These are phyloP conservation scores for Harpegnathos saltator DNA, from an alignment of 1,140 invertebrate genomes.

Conservation along the genomic window DNA sequence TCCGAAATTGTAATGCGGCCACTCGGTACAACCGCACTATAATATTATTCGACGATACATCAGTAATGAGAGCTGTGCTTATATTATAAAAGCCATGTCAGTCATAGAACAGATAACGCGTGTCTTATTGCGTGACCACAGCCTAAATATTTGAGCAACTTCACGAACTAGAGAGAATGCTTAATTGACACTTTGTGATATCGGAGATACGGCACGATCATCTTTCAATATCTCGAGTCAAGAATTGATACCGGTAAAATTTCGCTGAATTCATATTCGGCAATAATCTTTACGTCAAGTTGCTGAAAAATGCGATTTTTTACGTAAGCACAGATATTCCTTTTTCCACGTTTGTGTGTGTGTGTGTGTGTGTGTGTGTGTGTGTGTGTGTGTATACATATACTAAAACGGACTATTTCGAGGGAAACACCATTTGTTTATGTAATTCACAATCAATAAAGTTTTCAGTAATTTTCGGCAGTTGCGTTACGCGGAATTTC, in stretches of 20 bases:
- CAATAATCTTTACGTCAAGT: no score
- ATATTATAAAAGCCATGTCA: background rate
- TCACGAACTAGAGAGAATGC: slow-evolving; percentile 13
- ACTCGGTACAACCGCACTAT: background rate
- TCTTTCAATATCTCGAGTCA: background rate
- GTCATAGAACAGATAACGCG: slow-evolving; percentile 2
- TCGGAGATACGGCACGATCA: background rate
- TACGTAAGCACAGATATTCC: no score
- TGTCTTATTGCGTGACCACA: background rate
- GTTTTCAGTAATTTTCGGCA: background rate
- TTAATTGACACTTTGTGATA: slow-evolving; percentile 4
- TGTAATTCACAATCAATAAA: no score
- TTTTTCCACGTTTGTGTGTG: no score
- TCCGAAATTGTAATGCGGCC: slow-evolving; percentile 39
- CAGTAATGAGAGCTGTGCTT: slow-evolving; percentile 27
- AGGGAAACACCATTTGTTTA: no score
- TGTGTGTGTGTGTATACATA: no score
- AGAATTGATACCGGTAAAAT: no score
- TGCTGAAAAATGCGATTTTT: no score
- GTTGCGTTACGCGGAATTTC: background rate
- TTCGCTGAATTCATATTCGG: no score
- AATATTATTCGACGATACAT: slow-evolving; percentile 48
- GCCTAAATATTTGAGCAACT: slow-evolving; percentile 44
- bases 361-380: no score
- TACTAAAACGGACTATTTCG: background rate